phyloP scores from a whole-genome alignment of 53 echinoderm and acorn worm species.

The Crossaster papposus region DNA sequence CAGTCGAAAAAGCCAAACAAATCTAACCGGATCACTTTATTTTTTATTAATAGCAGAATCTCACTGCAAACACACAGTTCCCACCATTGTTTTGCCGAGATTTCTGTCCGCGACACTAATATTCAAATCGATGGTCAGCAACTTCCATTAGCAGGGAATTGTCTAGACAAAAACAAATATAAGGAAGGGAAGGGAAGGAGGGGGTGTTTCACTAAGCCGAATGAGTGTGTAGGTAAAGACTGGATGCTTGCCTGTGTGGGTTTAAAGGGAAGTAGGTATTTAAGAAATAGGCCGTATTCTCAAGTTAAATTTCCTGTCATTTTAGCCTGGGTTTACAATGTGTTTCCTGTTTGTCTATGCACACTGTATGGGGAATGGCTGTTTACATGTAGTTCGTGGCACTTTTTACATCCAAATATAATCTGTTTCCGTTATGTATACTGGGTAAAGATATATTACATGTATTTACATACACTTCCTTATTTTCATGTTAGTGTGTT shows the following conservation, averaged over 20 bases:
- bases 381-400: background rate
- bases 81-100: background rate
- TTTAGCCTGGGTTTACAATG: background rate
- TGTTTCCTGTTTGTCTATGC: constrained; percentile 17
- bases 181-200: background rate
- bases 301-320: constrained; percentile 39
- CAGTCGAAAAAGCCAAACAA: background rate
- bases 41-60: background rate
- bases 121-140: constrained; percentile 34
- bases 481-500: background rate
- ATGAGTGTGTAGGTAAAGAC: background rate
- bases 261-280: constrained; percentile 47
- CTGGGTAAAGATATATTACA: background rate
- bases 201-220: background rate
- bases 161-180: constrained; percentile 36
- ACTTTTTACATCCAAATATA: background rate
- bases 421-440: background rate
- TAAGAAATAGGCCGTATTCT: constrained; percentile 45
- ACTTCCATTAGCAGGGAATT: constrained; percentile 41
- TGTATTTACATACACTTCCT: background rate
- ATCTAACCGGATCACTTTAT: background rate
- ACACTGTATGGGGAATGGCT: background rate
- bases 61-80: constrained; percentile 3
- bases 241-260: background rate
- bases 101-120: background rate